Base-by-base conservation (phyloP, 1,140 invertebrate species). In the Bombus confusus region DNA sequence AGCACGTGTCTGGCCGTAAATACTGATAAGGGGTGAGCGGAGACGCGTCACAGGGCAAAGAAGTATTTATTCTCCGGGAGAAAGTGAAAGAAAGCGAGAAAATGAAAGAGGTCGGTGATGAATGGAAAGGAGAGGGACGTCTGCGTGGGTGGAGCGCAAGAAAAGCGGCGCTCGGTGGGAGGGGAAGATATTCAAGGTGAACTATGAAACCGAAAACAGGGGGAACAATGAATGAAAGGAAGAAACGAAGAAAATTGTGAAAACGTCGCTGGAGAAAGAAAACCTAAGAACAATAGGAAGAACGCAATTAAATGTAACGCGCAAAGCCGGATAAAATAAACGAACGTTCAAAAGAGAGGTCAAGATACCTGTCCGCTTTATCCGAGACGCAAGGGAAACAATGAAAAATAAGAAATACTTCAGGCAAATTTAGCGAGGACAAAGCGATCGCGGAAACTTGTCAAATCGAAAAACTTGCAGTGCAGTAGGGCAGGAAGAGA, bases 61-160 rank as follows among this genome's bases (percentile, higher is more conserved):
- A 13, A 77, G 71, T 74, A 86, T 76, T 86, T 83, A 80, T 77
- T 83, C 64, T 86, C 85, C 34, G 41, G 41, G 66, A 86, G 80
- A 76, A 83, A 86, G 74, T 83, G 85, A 71, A 77, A 83, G 37
- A 62, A 72, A 71, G 47, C 10, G 47, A 43, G 62, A 57, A 52
- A 83, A 83, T 83, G 85, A 86, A 83, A 86, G 85, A 69, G 31
- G 25, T 3, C 52, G 68, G 28, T 64, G 78, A 81, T 59, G 84
- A 81, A 85, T 75, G 71, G 57, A 4, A 34, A 34, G 62, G 41
- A 80, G 84, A 71, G 31, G 28, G 8, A 25, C 25, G 64, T 66
- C 64, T 34, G 28, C 25, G 41, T 41, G 34, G 34, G 18, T 13
- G 4, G 22, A 47, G 34, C 34, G 52, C 25, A 34, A 62, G 39